These are phyloP conservation scores for Calephelis virginiensis DNA, from an alignment of 1,140 invertebrate genomes.

Conservation along the genomic window DNA sequence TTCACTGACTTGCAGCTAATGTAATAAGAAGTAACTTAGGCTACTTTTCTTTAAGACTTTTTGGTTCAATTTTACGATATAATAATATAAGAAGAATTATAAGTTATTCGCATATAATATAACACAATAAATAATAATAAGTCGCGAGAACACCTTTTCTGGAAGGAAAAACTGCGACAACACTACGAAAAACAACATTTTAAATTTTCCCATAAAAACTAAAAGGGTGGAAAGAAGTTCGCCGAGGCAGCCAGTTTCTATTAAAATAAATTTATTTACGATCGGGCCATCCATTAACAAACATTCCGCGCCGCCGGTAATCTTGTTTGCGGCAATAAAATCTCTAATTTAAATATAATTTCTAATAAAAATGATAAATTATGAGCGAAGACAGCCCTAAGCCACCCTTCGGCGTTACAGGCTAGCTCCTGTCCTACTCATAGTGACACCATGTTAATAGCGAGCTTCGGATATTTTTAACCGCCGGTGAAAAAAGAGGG, in stretches of 20 bases:
- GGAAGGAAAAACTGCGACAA: too few relatives aligned
- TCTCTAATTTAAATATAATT: constrained; percentile 19
- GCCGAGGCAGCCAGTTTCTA: not conserved
- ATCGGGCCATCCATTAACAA: not conserved
- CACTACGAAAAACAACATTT: too few relatives aligned
- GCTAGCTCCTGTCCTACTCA: constrained; percentile 36
- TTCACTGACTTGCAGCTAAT: too few relatives aligned
- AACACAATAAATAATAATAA: too few relatives aligned
- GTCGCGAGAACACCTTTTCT: too few relatives aligned
- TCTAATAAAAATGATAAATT: constrained; percentile 25
- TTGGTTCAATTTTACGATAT: too few relatives aligned
- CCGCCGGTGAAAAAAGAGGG: not conserved
- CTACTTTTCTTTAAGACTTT: too few relatives aligned
- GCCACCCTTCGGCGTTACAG: constrained; percentile 32
- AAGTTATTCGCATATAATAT: too few relatives aligned
- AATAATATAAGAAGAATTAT: too few relatives aligned
- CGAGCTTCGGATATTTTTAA: not conserved
- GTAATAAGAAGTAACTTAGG: too few relatives aligned
- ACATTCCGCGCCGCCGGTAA: constrained; percentile 8
- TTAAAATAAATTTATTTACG: constrained; percentile 4
- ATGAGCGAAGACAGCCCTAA: constrained; percentile 28
- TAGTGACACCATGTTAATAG: constrained; percentile 11
- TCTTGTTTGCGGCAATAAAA: constrained; percentile 19
- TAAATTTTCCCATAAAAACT: too few relatives aligned
- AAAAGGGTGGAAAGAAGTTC: too few relatives aligned